Percentiles rank a stretch among this genome's conserved stretches.
Evolutionary conservation across 1,140 invertebrate species (phyloP).

Genomic region (Aphaenogaster rudis): DNA sequence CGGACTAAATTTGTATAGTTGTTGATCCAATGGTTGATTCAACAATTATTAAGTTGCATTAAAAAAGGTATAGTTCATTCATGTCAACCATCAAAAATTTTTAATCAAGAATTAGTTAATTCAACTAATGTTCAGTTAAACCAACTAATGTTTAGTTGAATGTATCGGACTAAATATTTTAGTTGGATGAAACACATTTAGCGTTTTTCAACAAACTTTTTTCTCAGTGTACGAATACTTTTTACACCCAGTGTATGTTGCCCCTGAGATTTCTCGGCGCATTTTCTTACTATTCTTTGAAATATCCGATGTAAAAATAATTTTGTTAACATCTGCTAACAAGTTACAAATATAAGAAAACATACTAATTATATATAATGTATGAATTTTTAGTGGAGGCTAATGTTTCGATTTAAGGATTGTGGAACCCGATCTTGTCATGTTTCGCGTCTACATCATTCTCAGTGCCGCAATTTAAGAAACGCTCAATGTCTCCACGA

Average conservation of each 20-base stretch:
- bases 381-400: neutral
- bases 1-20: too few species aligned
- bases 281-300: neutral
- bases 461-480: conserved; percentile 16
- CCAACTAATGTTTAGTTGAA: too few species aligned
- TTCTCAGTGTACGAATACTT: too few species aligned
- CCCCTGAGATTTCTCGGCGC: neutral
- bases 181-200: too few species aligned
- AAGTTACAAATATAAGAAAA: neutral
- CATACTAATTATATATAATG: neutral
- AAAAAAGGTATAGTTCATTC: too few species aligned
- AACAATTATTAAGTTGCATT: too few species aligned
- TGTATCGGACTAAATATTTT: too few species aligned
- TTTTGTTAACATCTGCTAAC: neutral
- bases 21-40: too few species aligned
- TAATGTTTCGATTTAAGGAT: conserved; percentile 19
- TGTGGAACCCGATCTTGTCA: neutral
- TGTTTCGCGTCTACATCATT: neutral
- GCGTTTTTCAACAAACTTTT: too few species aligned
- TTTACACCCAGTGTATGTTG: neutral
- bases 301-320: neutral
- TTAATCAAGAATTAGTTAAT: too few species aligned
- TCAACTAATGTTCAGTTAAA: too few species aligned
- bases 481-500: conserved; percentile 22
- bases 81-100: too few species aligned